A percentile compares a stretch with the other conserved stretches of the same genome.
Conservation (phyloP, 2,797 vertebrate genomes). For the Sphaeramia orbicularis region DNA sequence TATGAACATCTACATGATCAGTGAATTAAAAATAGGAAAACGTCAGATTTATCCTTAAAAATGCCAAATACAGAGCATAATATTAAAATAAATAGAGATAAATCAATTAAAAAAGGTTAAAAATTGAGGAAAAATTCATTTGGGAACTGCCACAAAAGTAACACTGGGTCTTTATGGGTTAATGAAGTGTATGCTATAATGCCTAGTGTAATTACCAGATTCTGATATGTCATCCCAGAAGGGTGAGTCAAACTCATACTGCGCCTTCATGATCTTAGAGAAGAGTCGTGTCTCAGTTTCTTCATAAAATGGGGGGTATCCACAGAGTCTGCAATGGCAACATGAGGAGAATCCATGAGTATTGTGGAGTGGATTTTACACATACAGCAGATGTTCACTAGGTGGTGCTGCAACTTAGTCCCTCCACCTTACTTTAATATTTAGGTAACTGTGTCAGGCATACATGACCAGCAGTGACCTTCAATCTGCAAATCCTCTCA, state of each 20-base stretch:
- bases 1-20: no score
- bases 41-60: no score
- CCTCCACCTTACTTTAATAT: neutral
- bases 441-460: constrained; percentile 5
- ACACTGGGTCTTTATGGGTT: no score
- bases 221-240: constrained; percentile 99
- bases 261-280: constrained; percentile 96
- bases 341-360: no score
- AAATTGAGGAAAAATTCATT: no score
- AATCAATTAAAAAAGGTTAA: no score
- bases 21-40: no score
- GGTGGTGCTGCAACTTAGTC: constrained; percentile 29
- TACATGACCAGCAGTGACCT: neutral
- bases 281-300: constrained; percentile 95
- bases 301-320: constrained; percentile 98
- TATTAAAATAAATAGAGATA: no score
- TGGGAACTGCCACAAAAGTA: no score
- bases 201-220: constrained; percentile 85
- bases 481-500: constrained; percentile 32
- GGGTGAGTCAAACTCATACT: constrained; percentile 97
- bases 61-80: no score
- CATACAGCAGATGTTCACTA: constrained; percentile 36
- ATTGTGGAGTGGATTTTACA: no score
- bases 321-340: constrained; percentile 88
- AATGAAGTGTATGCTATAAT: no score